Conservation (phyloP, 2,888 invertebrate species). For the Frankliniella fusca region DNA sequence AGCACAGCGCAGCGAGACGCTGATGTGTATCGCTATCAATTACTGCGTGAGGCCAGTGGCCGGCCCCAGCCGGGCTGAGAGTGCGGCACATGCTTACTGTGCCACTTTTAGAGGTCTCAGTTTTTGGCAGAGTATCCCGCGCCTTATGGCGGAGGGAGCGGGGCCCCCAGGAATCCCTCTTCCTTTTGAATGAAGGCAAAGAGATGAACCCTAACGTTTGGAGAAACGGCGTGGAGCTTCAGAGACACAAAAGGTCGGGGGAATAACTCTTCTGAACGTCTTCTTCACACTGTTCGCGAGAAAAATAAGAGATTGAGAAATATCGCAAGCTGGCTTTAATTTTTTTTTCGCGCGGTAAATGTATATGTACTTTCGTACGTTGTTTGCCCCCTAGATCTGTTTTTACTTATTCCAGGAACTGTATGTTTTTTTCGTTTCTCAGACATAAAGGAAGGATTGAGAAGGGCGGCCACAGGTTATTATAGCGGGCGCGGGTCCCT, state of each 20-base stretch:
- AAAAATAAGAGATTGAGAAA: not conserved
- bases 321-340: not conserved
- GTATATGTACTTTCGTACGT: too few species aligned
- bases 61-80: too few species aligned
- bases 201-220: constrained; percentile 9
- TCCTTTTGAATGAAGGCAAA: not conserved
- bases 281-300: not conserved
- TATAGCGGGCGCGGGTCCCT: too few species aligned
- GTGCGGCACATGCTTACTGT: too few species aligned
- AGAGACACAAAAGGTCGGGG: not conserved
- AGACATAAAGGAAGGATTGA: too few species aligned
- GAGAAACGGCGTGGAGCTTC: not conserved
- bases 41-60: not conserved
- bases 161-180: not conserved
- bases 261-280: not conserved
- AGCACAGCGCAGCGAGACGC: too few species aligned
- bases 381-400: not conserved
- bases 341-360: not conserved
- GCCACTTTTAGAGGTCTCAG: too few species aligned
- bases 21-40: not conserved
- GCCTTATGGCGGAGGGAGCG: not conserved
- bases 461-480: too few species aligned
- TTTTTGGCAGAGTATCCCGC: not conserved
- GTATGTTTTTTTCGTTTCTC: too few species aligned
- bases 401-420: not conserved